These are phyloP conservation scores for Galerucella calmariensis DNA, from an alignment of 2,888 invertebrate genomes.

Conservation along the genomic window DNA sequence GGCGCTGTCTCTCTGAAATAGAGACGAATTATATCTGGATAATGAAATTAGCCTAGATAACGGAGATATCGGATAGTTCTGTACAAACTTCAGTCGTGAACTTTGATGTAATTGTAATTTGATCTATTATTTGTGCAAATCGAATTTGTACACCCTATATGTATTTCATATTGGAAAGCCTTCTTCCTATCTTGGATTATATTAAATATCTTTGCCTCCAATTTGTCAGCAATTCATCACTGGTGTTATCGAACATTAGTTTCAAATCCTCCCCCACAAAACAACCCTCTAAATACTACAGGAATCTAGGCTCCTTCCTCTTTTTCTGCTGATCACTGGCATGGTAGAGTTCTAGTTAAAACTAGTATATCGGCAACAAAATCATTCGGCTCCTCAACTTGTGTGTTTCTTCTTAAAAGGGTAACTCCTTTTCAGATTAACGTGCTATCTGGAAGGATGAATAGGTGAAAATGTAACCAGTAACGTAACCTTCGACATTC, in stretches of 20 bases:
- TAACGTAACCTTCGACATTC: too few species aligned
- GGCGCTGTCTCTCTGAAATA: conserved; percentile 41
- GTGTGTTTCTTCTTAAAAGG: background rate
- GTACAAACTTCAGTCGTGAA: conserved; percentile 10
- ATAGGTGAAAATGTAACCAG: too few species aligned
- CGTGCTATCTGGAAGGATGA: too few species aligned
- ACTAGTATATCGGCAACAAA: conserved; percentile 2
- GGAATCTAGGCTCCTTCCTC: conserved; percentile 41
- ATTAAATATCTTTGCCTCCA: conserved; percentile 25
- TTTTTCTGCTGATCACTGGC: conserved; percentile 21
- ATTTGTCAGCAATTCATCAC: conserved; percentile 42
- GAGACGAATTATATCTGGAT: conserved; percentile 43
- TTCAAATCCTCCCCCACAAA: conserved; percentile 41
- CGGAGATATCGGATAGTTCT: conserved; percentile 22
- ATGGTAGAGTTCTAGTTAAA: conserved; percentile 15
- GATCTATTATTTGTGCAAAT: too few species aligned
- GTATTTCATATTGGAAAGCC: background rate
- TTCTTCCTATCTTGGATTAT: conserved; percentile 12
- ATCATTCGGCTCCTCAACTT: background rate
- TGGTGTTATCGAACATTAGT: conserved; percentile 39
- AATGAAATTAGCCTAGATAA: conserved; percentile 47
- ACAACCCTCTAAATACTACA: conserved; percentile 40
- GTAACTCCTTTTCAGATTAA: conserved; percentile 7
- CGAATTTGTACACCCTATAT: background rate
- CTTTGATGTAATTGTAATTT: background rate